Evolutionary conservation across 2,797 vertebrate genomes (phyloP), one percentile per base, ranked within the genome.

Genomic region (Poeciliopsis presidionis): DNA sequence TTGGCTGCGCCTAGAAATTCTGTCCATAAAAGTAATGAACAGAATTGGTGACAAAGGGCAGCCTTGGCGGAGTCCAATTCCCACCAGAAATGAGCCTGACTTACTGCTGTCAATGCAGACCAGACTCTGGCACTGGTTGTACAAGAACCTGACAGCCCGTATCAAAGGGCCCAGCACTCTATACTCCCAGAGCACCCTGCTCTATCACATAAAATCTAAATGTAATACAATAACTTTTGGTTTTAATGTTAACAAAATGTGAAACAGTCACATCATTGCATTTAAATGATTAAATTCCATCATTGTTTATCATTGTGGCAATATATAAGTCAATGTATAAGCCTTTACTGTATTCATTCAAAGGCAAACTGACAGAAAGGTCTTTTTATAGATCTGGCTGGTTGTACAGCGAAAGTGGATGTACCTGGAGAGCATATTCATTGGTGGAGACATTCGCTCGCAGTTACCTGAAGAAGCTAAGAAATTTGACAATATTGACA

Each of bases 351-450:
- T 2, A 63, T 77, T 39, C 9, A 14, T 43, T 18, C 82, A 81
- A 73, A 11, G 63, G 18, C 9, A 7, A 13, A 51, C 5, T 81
- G 7, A 88, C 71, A 63, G 73, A n/a, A 77, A 59, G 2, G 30
- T 43, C 77, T 33, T 72, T 79, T 1, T 28, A 28, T 88, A 99
- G 98, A 94, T 99, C 53, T 99, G 97, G 97, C 90, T 97, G 95
- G 84, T 96, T 30, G 98, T 98, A 43, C 98, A 99, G 90, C 94
- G 97, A 7, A 99, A 99, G 93, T 99, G 98, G 98, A 98, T 99
- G 96, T 99, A 99, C 85, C 91, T 99, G 71, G 98, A 99, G 88
- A 99, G 96, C 90, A 99, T 99, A 81, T 99, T 99, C 87, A 96
- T 97, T 9, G 95, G 96, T n/a, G 97, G 96, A 70, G 98, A 99